These are phyloP conservation scores for Podotricha telesiphe DNA, from an alignment of 2,888 invertebrate genomes.

Conservation along the genomic window DNA sequence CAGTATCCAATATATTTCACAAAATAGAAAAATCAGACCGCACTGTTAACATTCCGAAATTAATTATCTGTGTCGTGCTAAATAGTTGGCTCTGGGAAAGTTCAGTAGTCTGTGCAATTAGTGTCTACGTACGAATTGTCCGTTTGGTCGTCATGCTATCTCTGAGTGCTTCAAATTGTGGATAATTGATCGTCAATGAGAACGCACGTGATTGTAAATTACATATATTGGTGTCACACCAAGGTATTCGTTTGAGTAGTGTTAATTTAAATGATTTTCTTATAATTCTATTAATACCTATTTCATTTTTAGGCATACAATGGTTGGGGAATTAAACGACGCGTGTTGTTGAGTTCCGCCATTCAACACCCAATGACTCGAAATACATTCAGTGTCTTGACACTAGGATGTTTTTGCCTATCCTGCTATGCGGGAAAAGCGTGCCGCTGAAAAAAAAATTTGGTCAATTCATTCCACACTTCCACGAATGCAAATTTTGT, in stretches of 20 bases:
- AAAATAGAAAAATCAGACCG: constrained; percentile 43
- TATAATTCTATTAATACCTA: not conserved
- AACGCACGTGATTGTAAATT: constrained; percentile 56
- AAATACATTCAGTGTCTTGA: too few relatives aligned
- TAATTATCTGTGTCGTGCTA: constrained; percentile 62
- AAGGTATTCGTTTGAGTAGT: constrained; percentile 30
- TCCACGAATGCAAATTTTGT: too few relatives aligned
- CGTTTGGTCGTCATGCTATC: constrained; percentile 61
- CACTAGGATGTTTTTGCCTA: too few relatives aligned
- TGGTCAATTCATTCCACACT: too few relatives aligned
- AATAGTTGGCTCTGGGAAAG: constrained; percentile 57
- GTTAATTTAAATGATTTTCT: not conserved
- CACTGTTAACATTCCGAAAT: constrained; percentile 51
- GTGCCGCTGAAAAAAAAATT: too few relatives aligned
- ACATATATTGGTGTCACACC: constrained; percentile 46
- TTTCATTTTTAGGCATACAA: too few relatives aligned
- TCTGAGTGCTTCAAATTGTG: constrained; percentile 74
- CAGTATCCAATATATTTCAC: constrained; percentile 11
- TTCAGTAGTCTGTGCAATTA: constrained; percentile 71
- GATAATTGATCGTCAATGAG: constrained; percentile 76
- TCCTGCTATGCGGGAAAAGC: too few relatives aligned
- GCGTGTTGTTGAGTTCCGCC: too few relatives aligned
- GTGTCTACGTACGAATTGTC: constrained; percentile 65
- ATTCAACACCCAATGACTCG: too few relatives aligned
- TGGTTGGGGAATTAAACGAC: too few relatives aligned